Conservation (phyloP, 2,888 invertebrate genomes). For the Dolichomitus sp. region DNA sequence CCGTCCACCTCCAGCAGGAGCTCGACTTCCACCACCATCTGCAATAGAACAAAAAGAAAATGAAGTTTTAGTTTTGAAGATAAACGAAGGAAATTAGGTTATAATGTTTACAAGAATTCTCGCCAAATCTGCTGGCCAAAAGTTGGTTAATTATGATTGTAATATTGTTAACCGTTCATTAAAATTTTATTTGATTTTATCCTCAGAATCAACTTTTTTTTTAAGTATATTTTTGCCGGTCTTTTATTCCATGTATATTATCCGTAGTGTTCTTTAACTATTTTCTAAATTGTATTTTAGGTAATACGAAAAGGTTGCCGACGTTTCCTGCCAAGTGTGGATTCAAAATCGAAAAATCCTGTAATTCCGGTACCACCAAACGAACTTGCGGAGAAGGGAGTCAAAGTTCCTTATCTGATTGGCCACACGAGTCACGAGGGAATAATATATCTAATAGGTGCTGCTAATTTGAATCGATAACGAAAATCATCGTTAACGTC, state of each 20-base stretch:
- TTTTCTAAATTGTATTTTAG: not conserved
- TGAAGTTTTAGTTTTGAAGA: not conserved
- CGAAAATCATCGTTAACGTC: not conserved
- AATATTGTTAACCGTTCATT: too few species aligned
- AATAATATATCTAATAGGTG: conserved; percentile 58
- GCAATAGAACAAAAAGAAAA: conserved; percentile 68
- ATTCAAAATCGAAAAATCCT: conserved; percentile 74
- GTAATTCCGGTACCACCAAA: conserved; percentile 71
- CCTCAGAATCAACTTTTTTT: too few species aligned
- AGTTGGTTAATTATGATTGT: too few species aligned
- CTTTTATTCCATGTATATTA: too few species aligned
- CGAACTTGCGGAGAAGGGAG: conserved; percentile 59
- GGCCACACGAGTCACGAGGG: conserved; percentile 77
- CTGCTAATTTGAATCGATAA: not conserved
- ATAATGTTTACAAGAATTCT: not conserved
- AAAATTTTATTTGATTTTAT: too few species aligned
- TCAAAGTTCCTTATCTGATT: conserved; percentile 77
- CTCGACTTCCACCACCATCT: conserved; percentile 82
- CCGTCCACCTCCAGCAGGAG: conserved; percentile 73
- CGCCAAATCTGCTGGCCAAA: not conserved
- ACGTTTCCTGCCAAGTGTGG: conserved; percentile 73
- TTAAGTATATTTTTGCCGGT: too few species aligned
- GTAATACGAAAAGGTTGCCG: conserved; percentile 46
- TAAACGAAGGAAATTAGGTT: not conserved
- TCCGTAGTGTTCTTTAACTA: not conserved